These are phyloP conservation scores for Nyctibius grandis DNA, from an alignment of 2,797 vertebrate genomes.

Conservation along the genomic window DNA sequence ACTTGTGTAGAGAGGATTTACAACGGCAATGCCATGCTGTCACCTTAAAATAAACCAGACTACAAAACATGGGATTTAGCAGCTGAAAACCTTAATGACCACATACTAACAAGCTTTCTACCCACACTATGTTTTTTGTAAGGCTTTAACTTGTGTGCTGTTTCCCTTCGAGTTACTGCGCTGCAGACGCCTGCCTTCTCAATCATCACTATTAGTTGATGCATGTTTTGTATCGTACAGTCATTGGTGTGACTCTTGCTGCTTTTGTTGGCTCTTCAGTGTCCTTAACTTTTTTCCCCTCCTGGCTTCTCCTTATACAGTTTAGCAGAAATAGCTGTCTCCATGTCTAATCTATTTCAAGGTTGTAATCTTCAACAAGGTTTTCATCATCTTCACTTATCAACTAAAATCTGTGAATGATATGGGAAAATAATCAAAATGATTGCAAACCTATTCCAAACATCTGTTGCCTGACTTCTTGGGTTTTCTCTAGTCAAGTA, in stretches of 20 bases:
- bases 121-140: not conserved
- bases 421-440: slow-evolving; percentile 32
- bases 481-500: slow-evolving; percentile 23
- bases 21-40: not conserved
- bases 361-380: not conserved
- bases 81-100: not conserved
- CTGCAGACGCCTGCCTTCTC: not conserved
- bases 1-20: not conserved
- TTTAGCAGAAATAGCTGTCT: slow-evolving; percentile 19
- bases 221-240: not conserved
- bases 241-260: not conserved
- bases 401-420: not conserved
- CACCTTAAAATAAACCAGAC: not conserved
- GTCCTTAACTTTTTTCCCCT: not conserved
- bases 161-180: not conserved
- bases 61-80: not conserved
- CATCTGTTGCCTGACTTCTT: slow-evolving; percentile 47
- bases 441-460: slow-evolving; percentile 38
- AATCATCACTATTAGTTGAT: not conserved
- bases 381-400: slow-evolving; percentile 5
- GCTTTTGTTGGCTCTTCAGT: not conserved
- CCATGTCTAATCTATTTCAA: slow-evolving; percentile 16
- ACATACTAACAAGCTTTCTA: not conserved
- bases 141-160: not conserved
- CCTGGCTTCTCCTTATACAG: not conserved